Evolutionary conservation across 2,888 invertebrate species (phyloP), one percentile per base, ranked within the genome.

Genomic region (Hyposoter dolosus): DNA sequence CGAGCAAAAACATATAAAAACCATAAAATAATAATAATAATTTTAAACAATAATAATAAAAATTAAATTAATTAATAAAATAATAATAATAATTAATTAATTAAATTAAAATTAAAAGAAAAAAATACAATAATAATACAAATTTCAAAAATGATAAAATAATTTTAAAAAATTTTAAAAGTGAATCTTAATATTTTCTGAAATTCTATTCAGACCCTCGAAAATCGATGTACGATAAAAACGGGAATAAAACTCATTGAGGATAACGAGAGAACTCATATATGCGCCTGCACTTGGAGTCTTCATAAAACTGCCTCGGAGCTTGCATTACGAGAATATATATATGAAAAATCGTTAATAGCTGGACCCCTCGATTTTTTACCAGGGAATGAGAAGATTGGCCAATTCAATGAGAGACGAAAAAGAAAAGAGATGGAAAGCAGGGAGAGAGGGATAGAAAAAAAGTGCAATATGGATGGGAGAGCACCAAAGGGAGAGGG

Each of bases 401-500:
- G 65, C 40, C 28, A 60, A 15, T 75, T 17, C 23, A 12, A 17
- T 32, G 47, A 65, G 76, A 53, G 53, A 76, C 53, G 32, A n/a
- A 72, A 45, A 45, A 43, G 32, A 72, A 60, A 19, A n/a, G 45
- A 45, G 32, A 80, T 28, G 23, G 35, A 43, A 69, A 69, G 23
- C 35, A 60, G 56, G 45, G 81, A 81, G 50, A 28, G 43, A 56
- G 35, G 43, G 63, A 79, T 43, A 77, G 50, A 47, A 17, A 74
- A 85, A 88, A 84, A 86, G 79, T 88, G 78, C 74, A 84, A 86
- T 88, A 82, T 86, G 84, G 83, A 86, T 84, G 84, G 56, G 47
- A 53, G 75, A 53, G 78, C 45, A 68, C 68, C 74, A n/a, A 60
- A 77, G 32, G 50, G 85, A 65, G 66, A 79, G 79, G 63, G 63